A percentile compares a stretch with the other conserved stretches of the same genome.
phyloP scores from a whole-genome alignment of 2,888 invertebrate genomes.

The Trichopria drosophilae region DNA sequence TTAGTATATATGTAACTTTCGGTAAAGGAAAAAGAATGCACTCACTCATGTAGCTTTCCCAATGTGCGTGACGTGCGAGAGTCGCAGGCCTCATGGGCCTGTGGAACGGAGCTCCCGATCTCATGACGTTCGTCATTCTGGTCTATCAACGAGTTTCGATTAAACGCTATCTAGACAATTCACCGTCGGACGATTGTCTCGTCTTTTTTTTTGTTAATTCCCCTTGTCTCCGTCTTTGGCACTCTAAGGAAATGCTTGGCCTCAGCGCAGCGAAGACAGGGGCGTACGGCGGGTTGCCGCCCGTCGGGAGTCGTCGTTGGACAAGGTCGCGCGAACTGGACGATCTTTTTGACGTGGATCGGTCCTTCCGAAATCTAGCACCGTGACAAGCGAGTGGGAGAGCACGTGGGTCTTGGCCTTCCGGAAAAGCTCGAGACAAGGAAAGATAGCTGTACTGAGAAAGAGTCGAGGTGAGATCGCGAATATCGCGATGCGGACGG shows the following conservation, averaged over 20 bases:
- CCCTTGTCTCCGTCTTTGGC: too few relatives aligned
- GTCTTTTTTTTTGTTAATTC: too few relatives aligned
- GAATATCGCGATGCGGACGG: conserved; percentile 6
- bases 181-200: conserved; percentile 10
- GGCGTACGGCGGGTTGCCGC: conserved; percentile 4
- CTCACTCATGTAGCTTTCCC: conserved; percentile 53
- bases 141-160: conserved; percentile 23
- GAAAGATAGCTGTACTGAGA: too few relatives aligned
- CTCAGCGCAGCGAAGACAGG: conserved; percentile 14
- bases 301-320: too few relatives aligned
- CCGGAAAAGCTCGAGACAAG: too few relatives aligned
- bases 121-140: conserved; percentile 45
- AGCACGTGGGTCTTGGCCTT: conserved; percentile 10
- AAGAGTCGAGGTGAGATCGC: conserved; percentile 6
- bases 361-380: too few relatives aligned
- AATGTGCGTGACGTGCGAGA: conserved; percentile 47
- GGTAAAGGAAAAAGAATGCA: conserved; percentile 22
- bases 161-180: conserved; percentile 12
- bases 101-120: conserved; percentile 42
- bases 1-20: neutral
- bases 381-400: too few relatives aligned
- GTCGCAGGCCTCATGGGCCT: conserved; percentile 44
- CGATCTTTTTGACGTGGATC: too few relatives aligned
- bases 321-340: too few relatives aligned
- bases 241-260: too few relatives aligned